Conservation (phyloP, 1,140 invertebrate genomes). For the Galendromus occidentalis region DNA sequence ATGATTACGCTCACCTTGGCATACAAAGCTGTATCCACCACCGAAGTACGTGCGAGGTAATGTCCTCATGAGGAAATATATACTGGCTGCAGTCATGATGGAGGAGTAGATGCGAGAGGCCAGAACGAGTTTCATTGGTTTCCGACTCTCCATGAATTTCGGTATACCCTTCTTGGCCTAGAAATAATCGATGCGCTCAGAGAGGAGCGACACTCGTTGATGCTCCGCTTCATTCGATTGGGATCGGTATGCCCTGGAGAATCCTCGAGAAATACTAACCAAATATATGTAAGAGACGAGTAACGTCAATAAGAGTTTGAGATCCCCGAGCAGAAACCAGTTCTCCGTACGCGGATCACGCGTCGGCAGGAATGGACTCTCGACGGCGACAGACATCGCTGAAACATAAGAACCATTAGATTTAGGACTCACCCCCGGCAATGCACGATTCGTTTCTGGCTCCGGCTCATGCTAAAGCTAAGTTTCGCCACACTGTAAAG, state of each 20-base stretch:
- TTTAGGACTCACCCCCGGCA: too few relatives aligned
- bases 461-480: too few relatives aligned
- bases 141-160: neutral
- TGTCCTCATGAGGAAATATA: neutral
- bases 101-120: neutral
- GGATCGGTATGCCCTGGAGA: neutral
- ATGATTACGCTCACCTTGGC: neutral
- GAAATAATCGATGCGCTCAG: neutral
- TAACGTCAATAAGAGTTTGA: neutral
- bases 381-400: neutral
- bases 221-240: neutral
- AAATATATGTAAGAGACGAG: neutral
- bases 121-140: neutral
- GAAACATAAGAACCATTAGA: neutral
- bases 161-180: neutral
- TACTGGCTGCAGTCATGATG: neutral
- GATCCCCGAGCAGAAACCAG: neutral
- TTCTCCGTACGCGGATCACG: neutral
- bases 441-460: too few relatives aligned
- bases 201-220: neutral
- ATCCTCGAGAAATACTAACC: too few relatives aligned
- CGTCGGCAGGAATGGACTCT: neutral
- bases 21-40: constrained; percentile 2
- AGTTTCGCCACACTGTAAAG: too few relatives aligned
- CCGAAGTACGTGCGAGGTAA: neutral